phyloP scores from a whole-genome alignment of 2,888 invertebrate genomes.

The Beris chalybata region DNA sequence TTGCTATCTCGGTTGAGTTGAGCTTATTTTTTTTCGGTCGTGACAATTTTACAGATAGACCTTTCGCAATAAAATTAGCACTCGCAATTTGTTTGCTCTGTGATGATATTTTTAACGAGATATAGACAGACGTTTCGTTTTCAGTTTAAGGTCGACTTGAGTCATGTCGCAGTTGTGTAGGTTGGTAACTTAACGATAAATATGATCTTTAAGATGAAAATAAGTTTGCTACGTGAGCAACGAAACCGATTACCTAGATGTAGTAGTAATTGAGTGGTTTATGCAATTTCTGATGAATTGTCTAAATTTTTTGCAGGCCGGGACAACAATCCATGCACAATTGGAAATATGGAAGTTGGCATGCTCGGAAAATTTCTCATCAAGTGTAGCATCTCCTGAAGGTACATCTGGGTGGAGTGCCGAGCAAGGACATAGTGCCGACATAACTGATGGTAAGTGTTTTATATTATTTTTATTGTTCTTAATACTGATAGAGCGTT shows the following conservation, averaged over 20 bases:
- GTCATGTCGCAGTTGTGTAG: slow-evolving; percentile 12
- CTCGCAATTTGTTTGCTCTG: no score
- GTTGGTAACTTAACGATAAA: not conserved
- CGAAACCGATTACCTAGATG: not conserved
- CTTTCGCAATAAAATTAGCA: no score
- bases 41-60: no score
- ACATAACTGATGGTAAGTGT: slow-evolving; percentile 49
- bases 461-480: no score
- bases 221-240: no score
- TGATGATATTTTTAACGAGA: no score
- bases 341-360: slow-evolving; percentile 91
- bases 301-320: slow-evolving; percentile 63
- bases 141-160: slow-evolving; percentile 30
- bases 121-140: not conserved
- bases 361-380: slow-evolving; percentile 62
- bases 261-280: slow-evolving; percentile 35
- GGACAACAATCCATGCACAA: slow-evolving; percentile 82
- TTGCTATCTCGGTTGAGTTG: no score
- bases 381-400: slow-evolving; percentile 45
- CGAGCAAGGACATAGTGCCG: slow-evolving; percentile 43
- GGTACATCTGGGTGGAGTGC: slow-evolving; percentile 41
- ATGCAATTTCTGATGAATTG: slow-evolving; percentile 37
- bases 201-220: not conserved
- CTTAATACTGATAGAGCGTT: no score
- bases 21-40: no score